Evolutionary conservation across 2,113 vertebrate species (phyloP), one percentile per base, ranked within the genome.

Genomic region (Falco punctatus): DNA sequence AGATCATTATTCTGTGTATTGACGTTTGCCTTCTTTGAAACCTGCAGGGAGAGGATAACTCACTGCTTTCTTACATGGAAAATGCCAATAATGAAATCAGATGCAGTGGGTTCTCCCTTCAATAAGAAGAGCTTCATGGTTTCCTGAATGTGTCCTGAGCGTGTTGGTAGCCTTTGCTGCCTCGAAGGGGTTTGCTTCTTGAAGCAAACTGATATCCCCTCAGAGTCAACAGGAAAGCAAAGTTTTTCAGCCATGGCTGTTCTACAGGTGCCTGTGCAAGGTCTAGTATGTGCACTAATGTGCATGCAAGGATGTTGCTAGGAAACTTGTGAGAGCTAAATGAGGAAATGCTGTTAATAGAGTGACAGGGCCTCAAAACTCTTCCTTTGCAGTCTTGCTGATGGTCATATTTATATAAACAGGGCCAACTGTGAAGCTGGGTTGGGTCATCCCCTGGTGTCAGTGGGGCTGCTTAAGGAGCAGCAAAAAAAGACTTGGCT

Each of bases 311-410:
- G 61, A 75, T 91, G 96, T 97, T 97, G 97, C 96, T 97, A 97
- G 97, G 97, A 94, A 91, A 97, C 97, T 86, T 75, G 70, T 28
- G 44, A 88, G 80, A 94, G 82, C 92, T 96, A 96, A 96, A 97
- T 94, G 80, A 86, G 82, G 94, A 97, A 79, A 91, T 62, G 67
- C 70, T 94, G 83, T 79, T 95, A 87, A 89, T 66, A 95, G 78
- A 87, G 48, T 6, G 3, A 73, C 33, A 88, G 40, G 61, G 22
- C 52, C 87, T 92, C 33, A 7, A 51, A 97, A 93, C 17, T 89
- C 75, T 90, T 85, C 52, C 70, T 86, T 88, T 95, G 44, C 82
- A 72, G 70, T 54, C 51, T 52, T 92, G 51, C 73, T 88, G 40
- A 58, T 88, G 59, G 35, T 88, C 6, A 4, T 69, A 95, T n/a